phyloP scores from a whole-genome alignment of 2,113 vertebrate genomes.

The Pholis gunnellus region DNA sequence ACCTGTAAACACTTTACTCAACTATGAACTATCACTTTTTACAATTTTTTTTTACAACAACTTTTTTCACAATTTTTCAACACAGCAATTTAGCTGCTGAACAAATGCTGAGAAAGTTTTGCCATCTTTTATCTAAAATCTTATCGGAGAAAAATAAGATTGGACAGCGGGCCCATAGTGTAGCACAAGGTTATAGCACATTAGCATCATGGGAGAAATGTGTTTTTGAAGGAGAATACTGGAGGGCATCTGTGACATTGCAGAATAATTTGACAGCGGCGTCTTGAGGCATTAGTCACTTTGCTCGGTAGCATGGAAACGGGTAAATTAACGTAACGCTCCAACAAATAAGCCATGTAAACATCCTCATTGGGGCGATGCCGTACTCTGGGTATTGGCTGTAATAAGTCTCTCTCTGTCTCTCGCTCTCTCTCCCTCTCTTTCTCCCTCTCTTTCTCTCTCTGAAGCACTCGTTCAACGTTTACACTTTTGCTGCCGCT shows the following conservation, averaged over 20 bases:
- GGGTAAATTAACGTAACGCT: background rate
- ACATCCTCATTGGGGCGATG: conserved; percentile 2
- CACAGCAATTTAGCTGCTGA: background rate
- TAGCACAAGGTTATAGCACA: background rate
- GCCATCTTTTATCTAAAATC: background rate
- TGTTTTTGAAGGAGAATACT: background rate
- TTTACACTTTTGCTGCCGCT: background rate
- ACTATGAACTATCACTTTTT: background rate
- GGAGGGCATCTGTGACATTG: background rate
- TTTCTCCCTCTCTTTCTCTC: too few species aligned
- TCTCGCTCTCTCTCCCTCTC: too few species aligned
- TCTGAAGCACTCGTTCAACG: too few species aligned
- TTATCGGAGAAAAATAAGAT: too few species aligned
- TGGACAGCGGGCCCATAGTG: background rate
- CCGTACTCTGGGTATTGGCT: background rate
- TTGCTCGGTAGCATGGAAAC: conserved; percentile 2
- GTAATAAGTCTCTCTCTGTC: too few species aligned
- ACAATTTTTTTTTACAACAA: too few species aligned
- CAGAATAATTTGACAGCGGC: background rate
- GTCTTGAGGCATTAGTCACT: background rate
- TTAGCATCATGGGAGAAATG: background rate
- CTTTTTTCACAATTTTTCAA: background rate
- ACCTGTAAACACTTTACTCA: background rate
- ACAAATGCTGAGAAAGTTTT: background rate
- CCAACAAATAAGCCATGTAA: background rate